Evolutionary conservation across 37 sponge, comb jelly and placozoan genomes (phyloP), one percentile per base, ranked within the genome.

Genomic region (Cliona cf. orientalis): DNA sequence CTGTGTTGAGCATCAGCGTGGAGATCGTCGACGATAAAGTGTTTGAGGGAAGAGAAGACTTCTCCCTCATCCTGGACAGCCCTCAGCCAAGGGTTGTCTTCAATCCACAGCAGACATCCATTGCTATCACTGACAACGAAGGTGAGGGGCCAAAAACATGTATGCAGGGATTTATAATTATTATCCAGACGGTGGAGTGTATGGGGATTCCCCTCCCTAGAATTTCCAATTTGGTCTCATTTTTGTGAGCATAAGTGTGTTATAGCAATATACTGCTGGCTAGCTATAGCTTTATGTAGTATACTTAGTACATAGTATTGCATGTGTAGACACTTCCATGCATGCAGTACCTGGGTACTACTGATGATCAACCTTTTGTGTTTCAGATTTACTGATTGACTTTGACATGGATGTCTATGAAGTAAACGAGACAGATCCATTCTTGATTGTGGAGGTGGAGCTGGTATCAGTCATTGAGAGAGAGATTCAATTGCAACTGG

Each of bases 1-100:
- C 0, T 3, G 42, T 59, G 14, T 23, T 22, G 3, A 12, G 26
- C 2, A 7, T 58, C 26, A 2, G 1, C 21, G n/a, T 75, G 12
- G 38, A 34, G 11, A 46, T 75, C 11, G 42, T 36, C n/a, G 76
- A 75, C 38, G 76, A 75, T 61, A 32, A 4, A 6, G 17, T 75
- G 43, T 75, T 75, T 34, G 76, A 75, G 38, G 76, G 76, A 5
- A 39, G 76, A 28, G 76, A 75, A 43, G 60, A 41, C 1, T 75
- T 75, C 33, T 42, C 59, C 39, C 76, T 75, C 3, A 21, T 14
- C 25, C 23, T 75, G 36, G 7, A 26, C 7, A 58, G 43, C 1
- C 32, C 29, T 42, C 12, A 34, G n/a, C 76, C 76, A 3, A 36
- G 76, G 38, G 60, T 75, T 0, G 36, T 35, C 43, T 12, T 75